phyloP scores from a whole-genome alignment of 2,113 vertebrate genomes.

The Amblyornis subalaris region DNA sequence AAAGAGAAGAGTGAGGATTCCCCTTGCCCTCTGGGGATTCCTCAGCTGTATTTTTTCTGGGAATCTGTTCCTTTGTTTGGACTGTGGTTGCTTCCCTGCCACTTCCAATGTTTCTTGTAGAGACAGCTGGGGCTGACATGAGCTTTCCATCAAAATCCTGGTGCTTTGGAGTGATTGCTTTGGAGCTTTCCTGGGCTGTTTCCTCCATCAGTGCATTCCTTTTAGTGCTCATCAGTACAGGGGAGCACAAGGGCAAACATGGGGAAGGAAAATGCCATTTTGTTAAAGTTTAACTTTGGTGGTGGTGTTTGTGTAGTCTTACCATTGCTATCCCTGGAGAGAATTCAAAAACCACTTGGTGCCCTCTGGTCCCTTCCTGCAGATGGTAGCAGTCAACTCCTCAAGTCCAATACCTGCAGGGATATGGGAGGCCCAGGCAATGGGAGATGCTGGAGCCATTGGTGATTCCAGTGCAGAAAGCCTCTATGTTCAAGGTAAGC shows the following conservation, averaged over 20 bases:
- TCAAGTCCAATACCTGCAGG: constrained; percentile 79
- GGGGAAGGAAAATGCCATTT: background rate
- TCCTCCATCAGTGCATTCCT: background rate
- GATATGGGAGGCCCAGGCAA: constrained; percentile 80
- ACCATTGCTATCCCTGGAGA: background rate
- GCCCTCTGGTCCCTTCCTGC: background rate
- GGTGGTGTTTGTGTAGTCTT: background rate
- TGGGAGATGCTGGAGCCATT: constrained; percentile 76
- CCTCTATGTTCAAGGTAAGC: constrained; percentile 89
- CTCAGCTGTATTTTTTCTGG: background rate
- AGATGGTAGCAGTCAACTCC: constrained; percentile 78
- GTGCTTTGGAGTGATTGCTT: background rate
- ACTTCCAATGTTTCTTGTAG: background rate
- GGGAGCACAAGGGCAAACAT: background rate
- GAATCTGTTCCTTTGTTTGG: background rate
- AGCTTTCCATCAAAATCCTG: background rate
- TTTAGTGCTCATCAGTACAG: background rate
- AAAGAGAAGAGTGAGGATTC: background rate
- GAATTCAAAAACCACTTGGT: background rate
- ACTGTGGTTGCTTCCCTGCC: background rate
- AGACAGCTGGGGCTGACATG: background rate
- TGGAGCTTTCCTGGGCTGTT: background rate
- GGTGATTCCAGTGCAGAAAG: constrained; percentile 89
- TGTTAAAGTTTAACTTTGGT: background rate
- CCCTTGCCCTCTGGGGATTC: background rate